Percentiles rank a stretch among this genome's conserved stretches.
Evolutionary conservation across 2,113 vertebrate species (phyloP).

Genomic region (Vanacampus margaritifer): DNA sequence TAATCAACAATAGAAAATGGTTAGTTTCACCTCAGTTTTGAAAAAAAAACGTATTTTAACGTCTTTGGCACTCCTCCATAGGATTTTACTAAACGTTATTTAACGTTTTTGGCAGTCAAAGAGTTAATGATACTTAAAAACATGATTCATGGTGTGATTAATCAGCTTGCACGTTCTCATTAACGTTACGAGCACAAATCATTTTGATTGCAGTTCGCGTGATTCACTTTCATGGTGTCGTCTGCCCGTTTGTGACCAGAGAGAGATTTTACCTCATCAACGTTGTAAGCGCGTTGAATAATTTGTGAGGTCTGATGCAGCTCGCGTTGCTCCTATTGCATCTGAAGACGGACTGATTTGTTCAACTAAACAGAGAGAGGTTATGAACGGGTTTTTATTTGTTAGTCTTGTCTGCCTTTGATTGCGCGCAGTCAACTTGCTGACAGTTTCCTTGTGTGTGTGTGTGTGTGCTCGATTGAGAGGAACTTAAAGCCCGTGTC

Average conservation of each 20-base stretch:
- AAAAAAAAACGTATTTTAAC: too few species aligned
- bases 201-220: background rate
- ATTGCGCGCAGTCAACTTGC: background rate
- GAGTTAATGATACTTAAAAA: background rate
- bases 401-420: background rate
- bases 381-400: background rate
- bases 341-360: background rate
- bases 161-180: background rate
- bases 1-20: too few species aligned
- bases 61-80: too few species aligned
- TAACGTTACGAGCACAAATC: background rate
- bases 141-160: background rate
- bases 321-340: background rate
- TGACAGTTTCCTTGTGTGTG: background rate
- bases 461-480: background rate
- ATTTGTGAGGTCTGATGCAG: slow-evolving; percentile 3
- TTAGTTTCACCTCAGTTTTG: too few species aligned
- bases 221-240: background rate
- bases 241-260: background rate
- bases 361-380: background rate
- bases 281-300: background rate
- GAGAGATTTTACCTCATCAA: background rate
- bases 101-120: too few species aligned
- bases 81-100: too few species aligned
- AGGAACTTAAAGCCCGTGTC: background rate